Conservation (phyloP, 2,113 vertebrate genomes). For the Sciurus niger region DNA sequence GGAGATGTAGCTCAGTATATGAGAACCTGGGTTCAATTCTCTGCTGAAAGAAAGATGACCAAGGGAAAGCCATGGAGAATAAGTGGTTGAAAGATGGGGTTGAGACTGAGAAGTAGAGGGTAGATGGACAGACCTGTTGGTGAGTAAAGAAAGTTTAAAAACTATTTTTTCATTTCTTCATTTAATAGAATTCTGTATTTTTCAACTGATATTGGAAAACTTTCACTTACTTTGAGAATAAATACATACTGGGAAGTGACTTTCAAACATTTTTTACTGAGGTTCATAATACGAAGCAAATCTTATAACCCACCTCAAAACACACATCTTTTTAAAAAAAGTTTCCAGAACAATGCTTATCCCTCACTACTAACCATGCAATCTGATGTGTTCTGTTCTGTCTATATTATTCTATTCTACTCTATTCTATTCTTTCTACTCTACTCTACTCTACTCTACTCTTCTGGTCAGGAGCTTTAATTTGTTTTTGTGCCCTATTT, state of each 20-base stretch:
- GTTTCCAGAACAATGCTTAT: not conserved
- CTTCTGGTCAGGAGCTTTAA: not conserved
- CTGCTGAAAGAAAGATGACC: not conserved
- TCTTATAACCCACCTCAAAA: not conserved
- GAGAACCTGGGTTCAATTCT: not conserved
- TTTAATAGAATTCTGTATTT: constrained; percentile 26
- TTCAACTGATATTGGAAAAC: constrained; percentile 46
- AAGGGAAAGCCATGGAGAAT: not conserved
- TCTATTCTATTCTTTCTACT: not conserved
- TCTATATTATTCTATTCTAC: not conserved
- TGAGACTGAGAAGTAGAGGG: not conserved
- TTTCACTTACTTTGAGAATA: constrained; percentile 53
- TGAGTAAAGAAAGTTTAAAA: not conserved
- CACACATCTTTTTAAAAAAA: not conserved
- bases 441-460: not conserved
- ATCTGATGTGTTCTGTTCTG: not conserved
- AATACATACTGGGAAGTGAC: not conserved
- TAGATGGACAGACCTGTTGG: not conserved
- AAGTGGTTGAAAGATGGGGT: not conserved
- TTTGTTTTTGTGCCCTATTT: not conserved
- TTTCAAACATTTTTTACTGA: constrained; percentile 48
- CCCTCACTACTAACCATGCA: not conserved
- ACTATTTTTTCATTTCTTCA: not conserved
- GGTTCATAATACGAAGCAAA: not conserved
- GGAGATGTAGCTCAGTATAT: not conserved